These are phyloP conservation scores for Epinephelus malabaricus DNA, from an alignment of 2,797 vertebrate genomes.

Conservation along the genomic window DNA sequence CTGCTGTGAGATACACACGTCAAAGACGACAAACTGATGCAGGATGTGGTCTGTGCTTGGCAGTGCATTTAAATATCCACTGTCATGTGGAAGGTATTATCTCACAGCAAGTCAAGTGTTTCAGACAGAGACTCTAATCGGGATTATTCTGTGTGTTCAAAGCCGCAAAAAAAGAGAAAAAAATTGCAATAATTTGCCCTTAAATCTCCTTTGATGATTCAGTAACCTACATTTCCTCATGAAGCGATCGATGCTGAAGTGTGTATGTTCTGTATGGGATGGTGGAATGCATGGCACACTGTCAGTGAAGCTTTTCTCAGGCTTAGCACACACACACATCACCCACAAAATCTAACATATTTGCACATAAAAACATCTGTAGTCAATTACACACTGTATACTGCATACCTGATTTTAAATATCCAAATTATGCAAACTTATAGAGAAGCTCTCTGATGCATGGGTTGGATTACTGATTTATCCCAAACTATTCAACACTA, in stretches of 20 bases:
- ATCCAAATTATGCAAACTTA: no score
- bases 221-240: not conserved
- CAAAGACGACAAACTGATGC: constrained; percentile 35
- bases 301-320: not conserved
- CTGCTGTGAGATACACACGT: constrained; percentile 37
- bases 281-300: not conserved
- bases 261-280: not conserved
- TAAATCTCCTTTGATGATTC: constrained; percentile 33
- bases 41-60: constrained; percentile 9
- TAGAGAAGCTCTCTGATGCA: no score
- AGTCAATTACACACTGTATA: no score
- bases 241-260: not conserved
- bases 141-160: constrained; percentile 37
- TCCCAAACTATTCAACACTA: no score
- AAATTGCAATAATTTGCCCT: constrained; percentile 12
- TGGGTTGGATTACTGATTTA: no score
- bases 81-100: constrained; percentile 32
- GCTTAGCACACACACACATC: not conserved
- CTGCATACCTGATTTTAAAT: no score
- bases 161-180: not conserved
- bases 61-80: constrained; percentile 42
- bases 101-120: constrained; percentile 38
- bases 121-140: constrained; percentile 27
- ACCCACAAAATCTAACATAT: not conserved
- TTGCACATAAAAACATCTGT: not conserved